These are phyloP conservation scores for Cephonodes hylas DNA, from an alignment of 2,888 invertebrate genomes.

Conservation along the genomic window DNA sequence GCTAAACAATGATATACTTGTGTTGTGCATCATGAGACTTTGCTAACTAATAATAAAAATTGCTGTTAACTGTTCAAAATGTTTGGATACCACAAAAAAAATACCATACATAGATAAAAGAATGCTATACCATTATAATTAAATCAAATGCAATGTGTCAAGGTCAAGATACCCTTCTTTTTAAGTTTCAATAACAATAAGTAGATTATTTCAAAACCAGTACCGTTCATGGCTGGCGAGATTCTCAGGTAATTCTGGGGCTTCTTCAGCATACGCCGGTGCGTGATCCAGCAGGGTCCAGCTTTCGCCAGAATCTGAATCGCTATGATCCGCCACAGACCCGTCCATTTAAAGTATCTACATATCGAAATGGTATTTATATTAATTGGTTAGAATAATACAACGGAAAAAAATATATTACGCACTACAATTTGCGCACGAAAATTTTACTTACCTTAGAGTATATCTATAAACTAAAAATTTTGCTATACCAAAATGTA, in stretches of 20 bases:
- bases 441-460: slow-evolving; percentile 33
- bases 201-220: not conserved
- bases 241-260: slow-evolving; percentile 34
- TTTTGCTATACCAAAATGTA: slow-evolving; percentile 33
- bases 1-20: too few relatives aligned
- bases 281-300: slow-evolving; percentile 70
- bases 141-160: not conserved
- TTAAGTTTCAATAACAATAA: not conserved
- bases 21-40: too few relatives aligned
- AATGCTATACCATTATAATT: not conserved
- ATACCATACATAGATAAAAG: not conserved
- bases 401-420: slow-evolving; percentile 23
- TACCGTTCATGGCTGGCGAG: not conserved
- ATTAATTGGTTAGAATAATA: slow-evolving; percentile 8
- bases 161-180: not conserved
- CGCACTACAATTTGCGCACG: not conserved
- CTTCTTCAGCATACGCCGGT: slow-evolving; percentile 48
- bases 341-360: slow-evolving; percentile 57
- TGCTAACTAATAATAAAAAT: too few relatives aligned
- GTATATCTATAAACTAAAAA: slow-evolving; percentile 35
- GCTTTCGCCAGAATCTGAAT: slow-evolving; percentile 78
- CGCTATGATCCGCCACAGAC: slow-evolving; percentile 61
- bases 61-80: too few relatives aligned
- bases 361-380: not conserved
- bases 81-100: not conserved